Percentiles rank a stretch among this genome's conserved stretches.
These are phyloP conservation scores for Cynodonichthys magdalenae DNA, from an alignment of 2,797 vertebrate species.

Conservation along the genomic window DNA sequence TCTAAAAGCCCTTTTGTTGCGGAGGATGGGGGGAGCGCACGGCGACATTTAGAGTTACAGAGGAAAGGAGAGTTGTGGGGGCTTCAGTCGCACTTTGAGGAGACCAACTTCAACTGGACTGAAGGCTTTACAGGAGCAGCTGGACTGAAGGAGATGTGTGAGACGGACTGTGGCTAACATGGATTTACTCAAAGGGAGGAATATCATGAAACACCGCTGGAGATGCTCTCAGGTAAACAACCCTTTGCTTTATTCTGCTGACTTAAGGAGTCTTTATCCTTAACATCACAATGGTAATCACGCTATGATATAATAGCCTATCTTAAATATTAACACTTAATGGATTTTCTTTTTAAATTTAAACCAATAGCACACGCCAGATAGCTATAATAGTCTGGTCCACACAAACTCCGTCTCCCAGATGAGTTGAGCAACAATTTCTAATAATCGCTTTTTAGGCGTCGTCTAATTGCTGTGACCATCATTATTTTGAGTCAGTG, in stretches of 20 bases:
- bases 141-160: constrained; percentile 49
- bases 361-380: constrained; percentile 10
- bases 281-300: too few relatives aligned
- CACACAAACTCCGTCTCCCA: constrained; percentile 5
- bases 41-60: not conserved
- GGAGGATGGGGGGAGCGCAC: not conserved
- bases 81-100: constrained; percentile 34
- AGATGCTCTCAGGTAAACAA: constrained; percentile 57
- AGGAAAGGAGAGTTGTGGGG: constrained; percentile 21
- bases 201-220: constrained; percentile 29
- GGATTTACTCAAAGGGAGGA: constrained; percentile 68
- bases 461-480: constrained; percentile 37
- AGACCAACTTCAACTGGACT: constrained; percentile 49
- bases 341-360: not conserved
- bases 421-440: constrained; percentile 20
- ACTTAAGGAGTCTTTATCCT: not conserved
- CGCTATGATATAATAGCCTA: too few relatives aligned
- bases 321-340: too few relatives aligned
- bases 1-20: not conserved
- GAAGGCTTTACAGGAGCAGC: constrained; percentile 24
- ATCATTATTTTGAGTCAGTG: constrained; percentile 17
- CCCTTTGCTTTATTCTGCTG: too few relatives aligned
- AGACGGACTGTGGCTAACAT: constrained; percentile 64
- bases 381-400: not conserved
- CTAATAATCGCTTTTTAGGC: constrained; percentile 12